Evolutionary conservation across 2,888 invertebrate species (phyloP).

Genomic region (Hirtodrosophila histrioides): DNA sequence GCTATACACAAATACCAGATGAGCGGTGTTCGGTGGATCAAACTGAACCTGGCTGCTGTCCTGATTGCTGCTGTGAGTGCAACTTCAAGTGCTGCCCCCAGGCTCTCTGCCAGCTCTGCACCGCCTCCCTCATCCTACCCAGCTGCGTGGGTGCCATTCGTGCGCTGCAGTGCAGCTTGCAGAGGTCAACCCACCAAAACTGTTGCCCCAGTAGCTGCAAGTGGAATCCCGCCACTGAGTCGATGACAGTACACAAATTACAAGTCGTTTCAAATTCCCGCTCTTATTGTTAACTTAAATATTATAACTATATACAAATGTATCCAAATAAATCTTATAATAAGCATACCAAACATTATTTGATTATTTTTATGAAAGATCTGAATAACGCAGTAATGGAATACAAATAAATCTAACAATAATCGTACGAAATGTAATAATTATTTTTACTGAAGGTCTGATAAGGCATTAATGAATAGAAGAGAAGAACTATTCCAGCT

Average conservation of each 20-base stretch:
- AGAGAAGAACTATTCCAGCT: too few species aligned
- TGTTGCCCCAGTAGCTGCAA: conserved; percentile 40
- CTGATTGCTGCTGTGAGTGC: conserved; percentile 16
- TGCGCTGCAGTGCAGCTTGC: conserved; percentile 49
- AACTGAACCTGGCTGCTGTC: conserved; percentile 6
- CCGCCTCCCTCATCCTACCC: conserved; percentile 65
- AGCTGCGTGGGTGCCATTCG: conserved; percentile 85
- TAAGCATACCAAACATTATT: background rate
- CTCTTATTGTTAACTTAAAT: conserved; percentile 18
- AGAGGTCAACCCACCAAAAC: too few species aligned
- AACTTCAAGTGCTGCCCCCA: conserved; percentile 15
- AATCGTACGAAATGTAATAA: too few species aligned
- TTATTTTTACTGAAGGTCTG: too few species aligned
- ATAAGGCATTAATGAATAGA: too few species aligned
- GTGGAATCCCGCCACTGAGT: conserved; percentile 22
- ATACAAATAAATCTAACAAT: too few species aligned
- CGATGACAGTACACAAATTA: conserved; percentile 15
- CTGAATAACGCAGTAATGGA: too few species aligned
- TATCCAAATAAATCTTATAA: conserved; percentile 11
- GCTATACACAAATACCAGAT: conserved; percentile 67
- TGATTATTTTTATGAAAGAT: background rate
- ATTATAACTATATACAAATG: background rate
- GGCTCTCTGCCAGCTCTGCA: conserved; percentile 46
- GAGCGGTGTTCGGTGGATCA: background rate
- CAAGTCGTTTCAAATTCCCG: conserved; percentile 30